phyloP scores from a whole-genome alignment of 2,888 invertebrate genomes.

The Lasioglossum leucozonium region DNA sequence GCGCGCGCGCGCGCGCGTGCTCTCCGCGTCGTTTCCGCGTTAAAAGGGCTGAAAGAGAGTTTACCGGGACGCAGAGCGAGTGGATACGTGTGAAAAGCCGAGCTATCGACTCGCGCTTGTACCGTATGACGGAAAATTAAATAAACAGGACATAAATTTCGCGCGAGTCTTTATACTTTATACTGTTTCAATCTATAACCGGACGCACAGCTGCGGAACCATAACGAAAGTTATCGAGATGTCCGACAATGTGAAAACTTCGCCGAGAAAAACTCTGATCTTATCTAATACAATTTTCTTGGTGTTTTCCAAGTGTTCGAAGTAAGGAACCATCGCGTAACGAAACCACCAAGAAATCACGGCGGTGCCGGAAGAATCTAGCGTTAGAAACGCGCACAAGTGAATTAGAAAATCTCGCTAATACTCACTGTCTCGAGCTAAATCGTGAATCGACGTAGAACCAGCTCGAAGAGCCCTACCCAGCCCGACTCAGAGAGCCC shows the following conservation, averaged over 20 bases:
- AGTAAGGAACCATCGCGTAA: not conserved
- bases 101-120: not conserved
- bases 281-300: not conserved
- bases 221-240: not conserved
- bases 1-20: not conserved
- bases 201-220: not conserved
- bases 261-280: not conserved
- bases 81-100: not conserved
- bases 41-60: not conserved
- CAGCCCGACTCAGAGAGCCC: conserved; percentile 46
- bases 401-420: conserved; percentile 4
- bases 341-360: not conserved
- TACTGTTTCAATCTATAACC: not conserved
- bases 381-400: not conserved
- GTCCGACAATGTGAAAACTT: not conserved
- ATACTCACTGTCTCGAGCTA: not conserved
- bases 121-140: not conserved
- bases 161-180: too few relatives aligned
- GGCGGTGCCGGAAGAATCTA: not conserved
- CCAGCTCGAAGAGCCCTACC: conserved; percentile 45
- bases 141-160: not conserved
- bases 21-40: not conserved
- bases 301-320: not conserved
- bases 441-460: conserved; percentile 36
- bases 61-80: not conserved